phyloP scores from a whole-genome alignment of 1,140 invertebrate genomes.

The Drosophila orosa region DNA sequence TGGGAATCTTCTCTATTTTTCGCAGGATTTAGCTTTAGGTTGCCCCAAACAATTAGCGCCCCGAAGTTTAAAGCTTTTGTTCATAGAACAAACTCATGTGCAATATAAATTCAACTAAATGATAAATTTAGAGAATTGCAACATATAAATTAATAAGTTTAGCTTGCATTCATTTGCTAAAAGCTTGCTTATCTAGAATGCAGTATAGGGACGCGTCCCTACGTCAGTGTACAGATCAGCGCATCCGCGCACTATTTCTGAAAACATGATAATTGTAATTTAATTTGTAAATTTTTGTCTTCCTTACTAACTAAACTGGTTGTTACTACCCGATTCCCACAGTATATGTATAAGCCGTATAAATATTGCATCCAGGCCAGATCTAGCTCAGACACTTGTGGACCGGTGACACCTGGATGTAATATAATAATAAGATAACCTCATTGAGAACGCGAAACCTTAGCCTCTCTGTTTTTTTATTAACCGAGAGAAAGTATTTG shows the following conservation, averaged over 20 bases:
- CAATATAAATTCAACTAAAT: not conserved
- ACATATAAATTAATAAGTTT: not conserved
- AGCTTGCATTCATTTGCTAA: not conserved
- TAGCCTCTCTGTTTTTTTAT: not conserved
- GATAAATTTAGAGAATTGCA: not conserved
- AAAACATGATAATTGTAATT: too few species aligned
- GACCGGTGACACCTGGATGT: too few species aligned
- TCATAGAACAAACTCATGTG: constrained; percentile 4
- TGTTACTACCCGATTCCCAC: too few species aligned
- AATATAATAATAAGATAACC: not conserved
- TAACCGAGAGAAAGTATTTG: not conserved
- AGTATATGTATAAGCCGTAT: too few species aligned
- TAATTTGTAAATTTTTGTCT: too few species aligned
- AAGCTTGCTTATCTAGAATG: not conserved
- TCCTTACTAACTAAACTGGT: too few species aligned
- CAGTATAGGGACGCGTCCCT: too few species aligned
- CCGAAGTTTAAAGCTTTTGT: constrained; percentile 17
- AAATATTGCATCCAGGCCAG: too few species aligned
- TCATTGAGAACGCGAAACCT: fast-evolving
- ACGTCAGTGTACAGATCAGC: too few species aligned
- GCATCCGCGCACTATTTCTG: too few species aligned
- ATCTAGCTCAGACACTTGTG: too few species aligned
- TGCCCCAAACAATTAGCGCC: constrained; percentile 26
- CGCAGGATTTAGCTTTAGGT: constrained; percentile 30
- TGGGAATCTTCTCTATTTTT: constrained; percentile 18